Evolutionary conservation across 92 coral and sea anemone species (phyloP).

Genomic region (Bergia puertoricense): DNA sequence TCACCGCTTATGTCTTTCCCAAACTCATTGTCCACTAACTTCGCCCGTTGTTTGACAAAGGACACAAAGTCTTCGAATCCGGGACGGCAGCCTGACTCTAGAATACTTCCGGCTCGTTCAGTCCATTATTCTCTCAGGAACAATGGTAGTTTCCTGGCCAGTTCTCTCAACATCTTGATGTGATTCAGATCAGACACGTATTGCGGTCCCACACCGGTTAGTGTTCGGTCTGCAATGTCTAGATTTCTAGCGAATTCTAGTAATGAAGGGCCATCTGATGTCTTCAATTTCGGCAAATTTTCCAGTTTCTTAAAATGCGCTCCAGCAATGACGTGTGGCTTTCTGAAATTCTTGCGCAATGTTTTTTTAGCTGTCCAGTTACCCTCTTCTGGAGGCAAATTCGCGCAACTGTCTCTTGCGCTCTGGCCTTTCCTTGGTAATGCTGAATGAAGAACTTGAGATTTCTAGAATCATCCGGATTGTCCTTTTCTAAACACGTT

Average conservation of each 20-base stretch:
- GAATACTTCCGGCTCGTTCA: constrained; percentile 66
- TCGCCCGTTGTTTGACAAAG: constrained; percentile 7
- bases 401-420: constrained; percentile 66
- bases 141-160: constrained; percentile 59
- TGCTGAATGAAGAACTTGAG: constrained; percentile 63
- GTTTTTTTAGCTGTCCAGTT: constrained; percentile 58
- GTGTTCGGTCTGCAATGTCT: constrained; percentile 60
- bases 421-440: constrained; percentile 68
- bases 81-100: constrained; percentile 52
- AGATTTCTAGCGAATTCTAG: constrained; percentile 59
- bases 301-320: constrained; percentile 60
- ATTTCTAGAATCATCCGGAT: constrained; percentile 44
- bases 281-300: constrained; percentile 47
- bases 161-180: constrained; percentile 61
- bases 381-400: constrained; percentile 53
- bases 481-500: constrained; percentile 54
- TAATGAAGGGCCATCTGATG: constrained; percentile 56
- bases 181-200: constrained; percentile 59
- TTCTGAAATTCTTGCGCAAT: constrained; percentile 65
- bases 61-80: constrained; percentile 51
- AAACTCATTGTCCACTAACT: constrained; percentile 19
- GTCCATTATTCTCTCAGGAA: constrained; percentile 68
- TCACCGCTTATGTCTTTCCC: constrained; percentile 33
- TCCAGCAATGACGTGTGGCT: constrained; percentile 63
- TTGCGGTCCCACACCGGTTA: constrained; percentile 65